Evolutionary conservation across 2,113 vertebrate genomes (phyloP).

Genomic region (Butorides virescens): DNA sequence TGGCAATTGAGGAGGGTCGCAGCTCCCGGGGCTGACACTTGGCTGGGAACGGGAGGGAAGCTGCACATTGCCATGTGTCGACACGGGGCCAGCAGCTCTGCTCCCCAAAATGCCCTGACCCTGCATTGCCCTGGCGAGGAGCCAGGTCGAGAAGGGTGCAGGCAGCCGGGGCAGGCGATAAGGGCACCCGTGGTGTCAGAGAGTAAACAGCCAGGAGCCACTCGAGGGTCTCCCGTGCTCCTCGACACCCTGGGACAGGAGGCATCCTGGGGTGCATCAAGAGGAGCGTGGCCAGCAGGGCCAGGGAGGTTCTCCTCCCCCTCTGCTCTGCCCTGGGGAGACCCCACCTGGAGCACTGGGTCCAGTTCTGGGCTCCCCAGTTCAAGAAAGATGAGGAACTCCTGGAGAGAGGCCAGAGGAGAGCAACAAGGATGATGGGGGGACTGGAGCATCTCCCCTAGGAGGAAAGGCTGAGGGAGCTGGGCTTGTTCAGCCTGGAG

Average conservation of each 20-base stretch:
- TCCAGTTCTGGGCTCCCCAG: no score
- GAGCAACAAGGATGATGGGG: no score
- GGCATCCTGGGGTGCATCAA: no score
- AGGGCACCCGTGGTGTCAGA: fast-evolving
- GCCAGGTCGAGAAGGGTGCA: background rate
- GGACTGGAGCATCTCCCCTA: no score
- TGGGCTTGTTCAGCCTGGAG: no score
- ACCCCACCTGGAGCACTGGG: no score
- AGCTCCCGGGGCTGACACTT: background rate
- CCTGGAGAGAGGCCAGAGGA: no score
- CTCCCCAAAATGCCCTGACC: background rate
- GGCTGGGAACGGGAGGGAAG: background rate
- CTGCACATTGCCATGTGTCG: fast-evolving
- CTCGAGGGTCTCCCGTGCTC: fast-evolving
- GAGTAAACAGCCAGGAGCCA: background rate
- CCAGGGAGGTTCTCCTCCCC: no score
- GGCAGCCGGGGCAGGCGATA: fast-evolving
- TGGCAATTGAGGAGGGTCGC: fast-evolving
- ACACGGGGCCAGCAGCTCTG: background rate
- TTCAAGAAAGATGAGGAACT: no score
- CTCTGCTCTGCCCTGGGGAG: no score
- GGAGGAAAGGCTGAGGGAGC: no score
- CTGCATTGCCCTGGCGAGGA: fast-evolving
- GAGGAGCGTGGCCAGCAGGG: no score
- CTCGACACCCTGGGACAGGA: background rate